phyloP scores from a whole-genome alignment of 2,888 invertebrate species.

The Heliconius aoede region DNA sequence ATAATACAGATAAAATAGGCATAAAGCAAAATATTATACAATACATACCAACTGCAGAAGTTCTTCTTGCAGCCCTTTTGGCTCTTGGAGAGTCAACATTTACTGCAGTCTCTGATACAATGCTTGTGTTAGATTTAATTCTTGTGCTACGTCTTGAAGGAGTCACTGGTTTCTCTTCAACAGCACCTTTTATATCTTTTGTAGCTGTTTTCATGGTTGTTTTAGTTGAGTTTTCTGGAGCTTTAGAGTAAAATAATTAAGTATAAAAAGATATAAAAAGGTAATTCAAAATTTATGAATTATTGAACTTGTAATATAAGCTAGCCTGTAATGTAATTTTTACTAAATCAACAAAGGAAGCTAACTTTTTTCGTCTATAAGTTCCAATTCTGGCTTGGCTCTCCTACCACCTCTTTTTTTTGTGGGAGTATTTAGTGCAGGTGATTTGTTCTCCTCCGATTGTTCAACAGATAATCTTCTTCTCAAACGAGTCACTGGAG shows the following conservation, averaged over 20 bases:
- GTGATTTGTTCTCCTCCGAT: conserved; percentile 67
- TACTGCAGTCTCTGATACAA: conserved; percentile 61
- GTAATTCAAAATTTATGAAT: neutral
- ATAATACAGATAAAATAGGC: neutral
- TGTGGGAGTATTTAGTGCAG: conserved; percentile 68
- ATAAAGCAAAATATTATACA: neutral
- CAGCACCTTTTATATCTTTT: conserved; percentile 58
- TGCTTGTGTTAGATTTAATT: conserved; percentile 62
- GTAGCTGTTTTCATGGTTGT: conserved; percentile 58
- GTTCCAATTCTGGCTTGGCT: conserved; percentile 72
- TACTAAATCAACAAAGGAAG: neutral
- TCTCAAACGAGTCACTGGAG: conserved; percentile 67
- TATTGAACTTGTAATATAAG: neutral
- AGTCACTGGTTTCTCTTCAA: conserved; percentile 60
- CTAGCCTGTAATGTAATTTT: neutral
- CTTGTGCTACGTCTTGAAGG: conserved; percentile 71
- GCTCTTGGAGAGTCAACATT: conserved; percentile 69
- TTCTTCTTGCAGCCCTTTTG: conserved; percentile 70
- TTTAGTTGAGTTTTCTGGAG: conserved; percentile 56
- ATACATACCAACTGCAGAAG: conserved; percentile 68
- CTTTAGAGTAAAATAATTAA: conserved; percentile 18
- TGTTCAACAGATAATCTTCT: conserved; percentile 70
- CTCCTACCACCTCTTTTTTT: conserved; percentile 68
- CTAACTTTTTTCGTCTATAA: conserved; percentile 76
- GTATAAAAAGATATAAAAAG: too few relatives aligned